A percentile compares a stretch with the other conserved stretches of the same genome.
Conservation (phyloP, 1,140 invertebrate genomes). For the Eufriesea mexicana region DNA sequence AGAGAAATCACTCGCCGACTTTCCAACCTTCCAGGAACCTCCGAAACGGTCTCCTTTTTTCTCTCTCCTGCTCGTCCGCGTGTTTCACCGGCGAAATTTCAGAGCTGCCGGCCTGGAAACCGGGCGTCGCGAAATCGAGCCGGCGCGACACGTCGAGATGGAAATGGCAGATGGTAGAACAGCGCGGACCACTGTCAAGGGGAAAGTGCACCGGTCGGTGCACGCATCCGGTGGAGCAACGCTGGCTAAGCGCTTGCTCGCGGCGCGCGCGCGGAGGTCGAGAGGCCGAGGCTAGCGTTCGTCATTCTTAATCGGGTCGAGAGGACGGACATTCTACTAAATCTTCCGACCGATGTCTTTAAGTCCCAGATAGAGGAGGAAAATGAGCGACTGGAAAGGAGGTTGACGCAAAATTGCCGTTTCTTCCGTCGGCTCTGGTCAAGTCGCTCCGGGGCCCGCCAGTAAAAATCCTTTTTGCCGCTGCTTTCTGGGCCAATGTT, state of each 20-base stretch:
- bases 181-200: no score
- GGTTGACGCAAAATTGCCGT: slow-evolving; percentile 59
- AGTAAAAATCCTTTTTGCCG: slow-evolving; percentile 58
- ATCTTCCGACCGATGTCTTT: slow-evolving; percentile 58
- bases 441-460: not conserved
- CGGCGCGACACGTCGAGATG: slow-evolving; percentile 36
- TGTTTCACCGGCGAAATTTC: slow-evolving; percentile 58
- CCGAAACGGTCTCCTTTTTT: slow-evolving; percentile 53
- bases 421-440: slow-evolving; percentile 47
- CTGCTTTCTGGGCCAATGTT: slow-evolving; percentile 40
- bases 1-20: slow-evolving; percentile 69
- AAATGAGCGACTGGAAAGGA: slow-evolving; percentile 65
- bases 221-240: slow-evolving; percentile 30
- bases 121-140: slow-evolving; percentile 25
- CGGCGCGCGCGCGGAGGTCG: slow-evolving; percentile 39
- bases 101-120: slow-evolving; percentile 36
- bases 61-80: not conserved
- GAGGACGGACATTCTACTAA: slow-evolving; percentile 58
- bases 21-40: slow-evolving; percentile 68
- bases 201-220: slow-evolving; percentile 65
- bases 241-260: no score
- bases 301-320: slow-evolving; percentile 63
- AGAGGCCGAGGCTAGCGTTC: slow-evolving; percentile 42
- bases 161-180: slow-evolving; percentile 41
- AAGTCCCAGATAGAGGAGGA: slow-evolving; percentile 61